Base-by-base conservation (phyloP, 2,888 invertebrate species). In the Apantesis nais region DNA sequence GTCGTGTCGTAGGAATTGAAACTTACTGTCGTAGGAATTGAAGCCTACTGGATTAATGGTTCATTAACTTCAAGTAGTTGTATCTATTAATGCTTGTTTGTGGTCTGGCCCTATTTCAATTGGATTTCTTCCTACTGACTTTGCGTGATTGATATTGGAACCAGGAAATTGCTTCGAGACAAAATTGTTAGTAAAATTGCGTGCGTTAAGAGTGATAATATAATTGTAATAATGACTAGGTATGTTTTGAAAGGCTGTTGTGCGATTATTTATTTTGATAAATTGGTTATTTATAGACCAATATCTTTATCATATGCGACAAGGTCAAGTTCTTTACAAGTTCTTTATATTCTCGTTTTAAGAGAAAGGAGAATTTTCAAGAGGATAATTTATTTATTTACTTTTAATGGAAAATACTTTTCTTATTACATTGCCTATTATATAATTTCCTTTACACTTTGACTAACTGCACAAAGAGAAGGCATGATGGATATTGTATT, bases 111-210 rank as follows among this genome's bases (percentile, higher is more conserved):
- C 71, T 77, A 78, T 74, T 74, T 67, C 64, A 62, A 39, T 69
- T 37, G 69, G 71, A 79, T 82, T 78, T 80, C 78, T 82, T 82
- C 82, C 82, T 82, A 71, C 68, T 72, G 66, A 71, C 67, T 70
- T 72, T n/a, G 66, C 37, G 67, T 79, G 79, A 81, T 79, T 78
- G 79, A 78, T 81, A 81, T 76, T 67, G 31, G 70, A 63, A 76
- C 67, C 67, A 67, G 78, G 79, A 81, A 81, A 79, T 79, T 81
- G 65, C 41, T 25, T 61, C 7, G 52, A 58, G 52, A 74, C 68
- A 62, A 73, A 76, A 72, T 74, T 68, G 71, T 68, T 63, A 55
- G 48, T 67, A 71, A 67, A 70, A 78, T 72, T 74, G 70, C 62
- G 70, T 58, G 62, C 70, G 72, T 73, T 68, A 62, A 37, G 62